Base-by-base conservation (phyloP, 2,797 vertebrate species). In the Platyrinchus mystaceus region DNA sequence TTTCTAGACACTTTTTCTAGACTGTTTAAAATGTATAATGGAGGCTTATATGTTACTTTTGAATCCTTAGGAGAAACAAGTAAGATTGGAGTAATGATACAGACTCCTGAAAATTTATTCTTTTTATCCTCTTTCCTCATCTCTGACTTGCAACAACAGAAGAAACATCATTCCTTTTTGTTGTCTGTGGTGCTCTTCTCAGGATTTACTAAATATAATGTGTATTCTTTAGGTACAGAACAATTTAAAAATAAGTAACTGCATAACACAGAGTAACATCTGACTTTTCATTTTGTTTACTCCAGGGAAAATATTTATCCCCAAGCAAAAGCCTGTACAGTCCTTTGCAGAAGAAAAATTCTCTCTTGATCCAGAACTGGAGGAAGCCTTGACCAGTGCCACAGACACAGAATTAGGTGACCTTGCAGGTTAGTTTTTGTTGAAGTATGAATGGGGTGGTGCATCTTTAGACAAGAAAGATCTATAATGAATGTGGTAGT, bases 371-470 rank as follows among this genome's bases (percentile, higher is more conserved):
- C 99, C 99, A 18, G 99, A 99, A 89, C 96, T 99, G 91, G 99
- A 99, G 97, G 99, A 99, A 97, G 99, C 99, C 60, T 97, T 99
- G 95, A 99, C 98, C 68, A 99, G 98, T 69, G 99, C 99, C 93
- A 99, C 99, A 34, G 99, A 99, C 86, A 99, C 98, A 43, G 99
- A 99, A 85, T 96, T 99, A 71, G 99, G 98, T 93, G 99, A 99
- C 96, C 98, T 99, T 3, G 99, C 99, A 98, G 99, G 99, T 99
- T 96, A 81, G 96, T 52, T 36, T 44, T 87, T 75, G 75, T 55
- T 73, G 3, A 84, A 50, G 24, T 74, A 19, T 49, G 41, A 37
- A 26, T 24, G 12, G 26, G 39, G 27, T 46, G 30, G 20, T 30
- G 23, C 2, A 1, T 55, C 18, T 82, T n/a, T 62, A 28, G 41